Evolutionary conservation across 2,888 invertebrate genomes (phyloP).

Genomic region (Andrena flavipes): DNA sequence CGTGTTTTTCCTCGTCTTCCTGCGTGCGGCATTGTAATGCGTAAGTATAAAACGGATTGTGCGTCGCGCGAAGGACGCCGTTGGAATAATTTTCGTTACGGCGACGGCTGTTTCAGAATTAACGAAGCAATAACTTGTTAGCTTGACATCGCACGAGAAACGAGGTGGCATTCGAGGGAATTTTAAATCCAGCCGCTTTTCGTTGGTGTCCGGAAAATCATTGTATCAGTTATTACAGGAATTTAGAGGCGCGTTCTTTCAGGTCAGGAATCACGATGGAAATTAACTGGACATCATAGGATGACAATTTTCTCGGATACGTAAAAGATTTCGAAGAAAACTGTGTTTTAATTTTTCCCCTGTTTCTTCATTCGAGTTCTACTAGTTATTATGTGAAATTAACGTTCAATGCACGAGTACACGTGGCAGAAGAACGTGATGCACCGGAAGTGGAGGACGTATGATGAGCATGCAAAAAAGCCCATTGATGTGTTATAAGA

Average conservation of each 20-base stretch:
- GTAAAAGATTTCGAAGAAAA: neutral
- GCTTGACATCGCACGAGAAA: neutral
- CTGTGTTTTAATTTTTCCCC: neutral
- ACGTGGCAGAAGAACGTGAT: neutral
- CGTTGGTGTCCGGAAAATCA: neutral
- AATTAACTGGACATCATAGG: neutral
- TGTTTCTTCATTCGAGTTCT: neutral
- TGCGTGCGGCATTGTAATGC: neutral
- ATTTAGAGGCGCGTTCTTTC: neutral
- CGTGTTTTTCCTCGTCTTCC: neutral
- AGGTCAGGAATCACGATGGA: neutral
- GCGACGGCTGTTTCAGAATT: conserved; percentile 1
- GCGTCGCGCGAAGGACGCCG: conserved; percentile 27
- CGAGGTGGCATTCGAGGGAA: neutral
- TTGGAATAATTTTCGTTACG: conserved; percentile 33
- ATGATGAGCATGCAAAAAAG: neutral
- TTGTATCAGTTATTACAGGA: neutral
- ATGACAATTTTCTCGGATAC: conserved; percentile 10
- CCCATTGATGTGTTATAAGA: too few species aligned
- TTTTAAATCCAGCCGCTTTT: conserved; percentile 8
- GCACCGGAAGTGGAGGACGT: neutral
- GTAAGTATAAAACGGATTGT: conserved; percentile 22
- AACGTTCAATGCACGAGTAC: neutral
- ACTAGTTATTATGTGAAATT: neutral
- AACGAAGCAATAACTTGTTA: conserved; percentile 20